phyloP scores from a whole-genome alignment of 2,113 vertebrate species.

The Peromyscus leucopus region DNA sequence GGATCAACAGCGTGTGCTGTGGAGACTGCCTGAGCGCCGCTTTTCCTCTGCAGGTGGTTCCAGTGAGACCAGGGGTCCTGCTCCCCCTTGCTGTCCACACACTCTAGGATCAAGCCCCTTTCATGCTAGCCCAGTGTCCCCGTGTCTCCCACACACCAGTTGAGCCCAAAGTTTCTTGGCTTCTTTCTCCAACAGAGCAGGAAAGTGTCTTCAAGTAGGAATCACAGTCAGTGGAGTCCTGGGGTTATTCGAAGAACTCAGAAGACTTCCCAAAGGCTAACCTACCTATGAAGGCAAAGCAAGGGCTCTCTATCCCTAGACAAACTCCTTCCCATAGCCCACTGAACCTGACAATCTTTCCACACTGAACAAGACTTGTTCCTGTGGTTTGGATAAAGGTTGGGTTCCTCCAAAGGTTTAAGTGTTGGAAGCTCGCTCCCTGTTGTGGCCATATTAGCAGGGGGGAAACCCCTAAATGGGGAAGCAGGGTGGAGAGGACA shows the following conservation, averaged over 20 bases:
- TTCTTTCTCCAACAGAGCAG: neutral
- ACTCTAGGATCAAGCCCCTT: neutral
- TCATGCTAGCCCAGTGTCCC: neutral
- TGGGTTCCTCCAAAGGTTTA: neutral
- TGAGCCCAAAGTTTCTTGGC: neutral
- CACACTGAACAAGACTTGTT: neutral
- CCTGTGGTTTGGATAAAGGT: neutral
- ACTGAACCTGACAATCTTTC: neutral
- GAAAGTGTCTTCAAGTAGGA: neutral
- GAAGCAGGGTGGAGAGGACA: too few species aligned
- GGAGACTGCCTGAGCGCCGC: too few species aligned
- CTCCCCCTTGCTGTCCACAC: neutral
- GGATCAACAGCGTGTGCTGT: rapidly evolving
- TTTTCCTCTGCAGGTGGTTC: neutral
- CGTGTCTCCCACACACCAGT: neutral
- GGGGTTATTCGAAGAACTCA: neutral
- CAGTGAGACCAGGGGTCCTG: neutral
- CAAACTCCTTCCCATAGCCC: neutral
- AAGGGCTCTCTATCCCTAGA: neutral
- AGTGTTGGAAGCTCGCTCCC: neutral
- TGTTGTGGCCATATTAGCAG: neutral
- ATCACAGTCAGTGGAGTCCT: neutral
- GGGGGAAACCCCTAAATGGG: neutral
- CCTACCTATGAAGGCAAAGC: neutral
- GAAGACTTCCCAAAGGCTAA: neutral